Conservation (phyloP, 2,797 vertebrate genomes). For the Cyprinella venusta region DNA sequence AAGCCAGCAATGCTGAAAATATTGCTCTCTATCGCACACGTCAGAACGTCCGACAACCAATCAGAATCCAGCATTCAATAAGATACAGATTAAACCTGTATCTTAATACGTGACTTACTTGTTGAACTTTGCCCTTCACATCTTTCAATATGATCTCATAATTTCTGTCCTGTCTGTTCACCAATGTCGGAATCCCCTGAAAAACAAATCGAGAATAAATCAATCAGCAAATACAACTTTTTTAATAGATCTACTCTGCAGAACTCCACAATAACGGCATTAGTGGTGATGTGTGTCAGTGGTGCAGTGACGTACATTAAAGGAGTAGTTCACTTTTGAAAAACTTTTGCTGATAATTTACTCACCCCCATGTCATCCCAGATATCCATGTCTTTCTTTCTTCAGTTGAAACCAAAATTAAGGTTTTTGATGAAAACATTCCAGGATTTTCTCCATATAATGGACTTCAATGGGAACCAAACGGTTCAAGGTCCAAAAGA, state of each 20-base stretch:
- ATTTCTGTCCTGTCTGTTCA: constrained; percentile 88
- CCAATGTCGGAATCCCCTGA: constrained; percentile 91
- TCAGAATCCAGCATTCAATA: background rate
- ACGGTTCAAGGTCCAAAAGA: no score
- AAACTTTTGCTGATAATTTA: no score
- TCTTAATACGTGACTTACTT: constrained; percentile 76
- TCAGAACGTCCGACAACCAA: background rate
- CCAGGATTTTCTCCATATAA: no score
- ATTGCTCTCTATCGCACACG: background rate
- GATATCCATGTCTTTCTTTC: no score
- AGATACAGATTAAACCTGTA: background rate
- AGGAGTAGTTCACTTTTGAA: no score
- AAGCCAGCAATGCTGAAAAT: background rate
- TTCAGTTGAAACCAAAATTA: no score
- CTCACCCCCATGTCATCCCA: no score
- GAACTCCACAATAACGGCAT: background rate
- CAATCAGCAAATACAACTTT: background rate
- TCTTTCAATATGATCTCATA: constrained; percentile 87
- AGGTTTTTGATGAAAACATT: no score
- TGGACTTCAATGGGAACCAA: no score
- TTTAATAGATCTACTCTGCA: background rate
- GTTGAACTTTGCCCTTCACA: constrained; percentile 81
- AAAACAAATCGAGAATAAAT: background rate
- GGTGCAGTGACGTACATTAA: no score
- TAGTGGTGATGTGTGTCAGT: no score